phyloP scores from a whole-genome alignment of 2,113 vertebrate species.

The Capra hircus region DNA sequence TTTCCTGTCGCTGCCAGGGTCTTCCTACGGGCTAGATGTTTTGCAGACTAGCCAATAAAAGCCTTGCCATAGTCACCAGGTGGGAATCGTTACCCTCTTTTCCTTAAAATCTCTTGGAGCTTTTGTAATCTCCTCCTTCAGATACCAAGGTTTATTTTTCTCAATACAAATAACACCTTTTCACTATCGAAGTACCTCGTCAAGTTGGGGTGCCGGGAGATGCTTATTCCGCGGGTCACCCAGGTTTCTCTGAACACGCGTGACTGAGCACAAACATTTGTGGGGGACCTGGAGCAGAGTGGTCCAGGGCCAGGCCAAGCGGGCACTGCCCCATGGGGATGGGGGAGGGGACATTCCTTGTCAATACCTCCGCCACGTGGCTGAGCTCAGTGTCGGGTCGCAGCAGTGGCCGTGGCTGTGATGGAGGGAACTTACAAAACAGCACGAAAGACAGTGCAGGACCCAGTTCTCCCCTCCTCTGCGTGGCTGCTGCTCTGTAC shows the following conservation, averaged over 20 bases:
- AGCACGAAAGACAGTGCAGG: background rate
- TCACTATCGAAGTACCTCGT: background rate
- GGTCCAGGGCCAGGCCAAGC: background rate
- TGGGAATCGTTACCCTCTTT: background rate
- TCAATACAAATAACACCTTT: background rate
- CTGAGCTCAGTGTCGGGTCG: background rate
- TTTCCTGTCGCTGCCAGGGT: background rate
- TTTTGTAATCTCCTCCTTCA: background rate
- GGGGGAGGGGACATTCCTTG: rapidly evolving
- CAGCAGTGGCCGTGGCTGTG: background rate
- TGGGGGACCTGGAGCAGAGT: background rate
- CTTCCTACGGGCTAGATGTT: background rate
- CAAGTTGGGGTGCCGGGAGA: background rate
- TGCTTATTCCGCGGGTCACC: background rate
- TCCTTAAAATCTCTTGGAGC: background rate
- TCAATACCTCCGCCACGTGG: rapidly evolving
- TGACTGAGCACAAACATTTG: background rate
- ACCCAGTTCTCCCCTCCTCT: no score
- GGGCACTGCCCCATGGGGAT: background rate
- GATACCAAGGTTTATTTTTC: background rate
- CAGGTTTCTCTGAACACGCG: background rate
- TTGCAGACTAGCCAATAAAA: background rate
- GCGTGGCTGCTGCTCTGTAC: rapidly evolving
- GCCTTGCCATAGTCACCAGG: background rate
- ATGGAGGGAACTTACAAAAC: background rate